These are phyloP conservation scores for Dysdera silvatica DNA, from an alignment of 1,140 invertebrate genomes.

Conservation along the genomic window DNA sequence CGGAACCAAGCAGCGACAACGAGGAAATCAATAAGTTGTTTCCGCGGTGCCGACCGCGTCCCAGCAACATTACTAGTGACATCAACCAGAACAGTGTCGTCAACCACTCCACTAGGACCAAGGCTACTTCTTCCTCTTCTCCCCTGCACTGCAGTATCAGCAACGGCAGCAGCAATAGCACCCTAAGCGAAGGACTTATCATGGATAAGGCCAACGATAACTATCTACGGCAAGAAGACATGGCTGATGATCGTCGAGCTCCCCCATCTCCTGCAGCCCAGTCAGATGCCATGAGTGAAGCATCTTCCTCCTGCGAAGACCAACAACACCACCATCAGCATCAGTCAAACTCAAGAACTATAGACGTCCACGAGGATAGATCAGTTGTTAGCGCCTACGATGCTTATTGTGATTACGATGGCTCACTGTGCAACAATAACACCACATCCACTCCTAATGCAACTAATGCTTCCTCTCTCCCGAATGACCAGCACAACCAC, in stretches of 20 bases:
- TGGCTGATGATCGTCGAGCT: constrained; percentile 19
- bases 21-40: constrained; percentile 72
- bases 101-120: constrained; percentile 3
- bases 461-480: too few species aligned
- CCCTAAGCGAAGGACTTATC: constrained; percentile 34
- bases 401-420: constrained; percentile 29
- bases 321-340: neutral
- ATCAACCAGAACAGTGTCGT: constrained; percentile 42
- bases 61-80: constrained; percentile 39
- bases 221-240: constrained; percentile 29
- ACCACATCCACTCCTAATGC: too few species aligned
- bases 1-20: constrained; percentile 45
- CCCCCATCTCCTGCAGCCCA: constrained; percentile 24
- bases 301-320: constrained; percentile 25
- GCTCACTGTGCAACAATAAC: neutral
- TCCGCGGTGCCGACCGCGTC: constrained; percentile 66
- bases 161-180: constrained; percentile 35
- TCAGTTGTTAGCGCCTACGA: constrained; percentile 31
- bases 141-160: too few species aligned
- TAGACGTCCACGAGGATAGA: constrained; percentile 29
- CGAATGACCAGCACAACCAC: neutral
- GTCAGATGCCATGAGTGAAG: constrained; percentile 24
- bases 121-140: constrained; percentile 24
- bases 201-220: constrained; percentile 35
- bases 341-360: neutral